Base-by-base conservation (phyloP, 2,888 invertebrate genomes). In the Leucozona laternaria region DNA sequence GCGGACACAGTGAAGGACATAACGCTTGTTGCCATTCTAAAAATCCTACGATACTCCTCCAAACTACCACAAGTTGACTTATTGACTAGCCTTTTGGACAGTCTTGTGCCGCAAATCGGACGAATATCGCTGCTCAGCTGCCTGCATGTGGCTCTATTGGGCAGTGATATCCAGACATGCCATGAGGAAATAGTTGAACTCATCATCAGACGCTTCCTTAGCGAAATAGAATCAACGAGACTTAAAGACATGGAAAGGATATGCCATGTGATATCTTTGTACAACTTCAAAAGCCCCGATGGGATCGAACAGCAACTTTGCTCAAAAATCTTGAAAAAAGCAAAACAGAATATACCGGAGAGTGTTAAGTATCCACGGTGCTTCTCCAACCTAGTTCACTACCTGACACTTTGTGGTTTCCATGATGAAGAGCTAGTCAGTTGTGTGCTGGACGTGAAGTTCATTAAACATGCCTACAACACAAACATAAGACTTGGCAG, bases 201-300 rank as follows among this genome's bases (percentile, higher is more conserved):
- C 43, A 94, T 96, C 64, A 92, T 95, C 0, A 89, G 94, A 58
- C 93, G 93, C 82, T 93, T 95, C 22, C 90, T 93, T 10, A 89
- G 91, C 3, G 92, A 94, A 34, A 90, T 96, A 0, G 86, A 93
- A 2, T 66, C 90, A 4, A 91, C 94, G 0, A 94, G 96, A 84
- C 62, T 96, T 0, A 97, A 97, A 92, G 97, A 97, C 90, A 92
- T 97, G 37, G 97, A 97, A 91, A 94, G 96, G 88, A 91, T 96
- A 10, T 91, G 95, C 4, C 93, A 95, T 82, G 93, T 94, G 0
- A 94, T 95, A 89, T 94, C 94, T 2, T 93, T 95, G 90, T 95
- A 95, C 88, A 94, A 95, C 94, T 93, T 90, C 73, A 91, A 92
- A 79, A 95, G 95, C 15, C 88, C 93, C 68, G 93, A 93, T n/a